Evolutionary conservation across 2,888 invertebrate species (phyloP).

Genomic region (Elegia similella): DNA sequence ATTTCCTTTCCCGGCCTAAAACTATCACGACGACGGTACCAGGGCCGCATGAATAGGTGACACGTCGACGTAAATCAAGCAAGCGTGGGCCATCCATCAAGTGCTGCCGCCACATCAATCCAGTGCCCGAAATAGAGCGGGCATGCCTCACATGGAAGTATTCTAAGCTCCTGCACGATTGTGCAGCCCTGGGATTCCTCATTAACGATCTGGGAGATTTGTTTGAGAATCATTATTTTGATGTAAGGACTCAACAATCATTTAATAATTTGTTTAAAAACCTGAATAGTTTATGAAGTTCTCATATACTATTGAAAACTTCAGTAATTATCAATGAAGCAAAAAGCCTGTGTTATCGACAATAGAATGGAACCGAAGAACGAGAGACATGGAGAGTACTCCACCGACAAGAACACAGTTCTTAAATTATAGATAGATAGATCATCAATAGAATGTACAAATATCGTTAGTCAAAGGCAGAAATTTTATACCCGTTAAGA

Average conservation of each 20-base stretch:
- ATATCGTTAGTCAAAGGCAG: too few relatives aligned
- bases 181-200: constrained; percentile 24
- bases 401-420: too few relatives aligned
- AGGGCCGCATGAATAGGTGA: constrained; percentile 64
- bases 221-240: neutral
- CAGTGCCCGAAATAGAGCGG: constrained; percentile 64
- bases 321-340: too few relatives aligned
- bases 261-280: too few relatives aligned
- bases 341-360: too few relatives aligned
- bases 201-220: constrained; percentile 10
- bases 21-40: constrained; percentile 37
- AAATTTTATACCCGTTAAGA: too few relatives aligned
- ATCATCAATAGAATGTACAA: too few relatives aligned
- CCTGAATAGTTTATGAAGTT: too few relatives aligned
- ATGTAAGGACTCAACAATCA: neutral
- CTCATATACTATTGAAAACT: too few relatives aligned
- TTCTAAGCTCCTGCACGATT: constrained; percentile 38
- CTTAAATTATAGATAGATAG: too few relatives aligned
- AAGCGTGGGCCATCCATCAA: constrained; percentile 68
- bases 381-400: too few relatives aligned
- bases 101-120: constrained; percentile 69
- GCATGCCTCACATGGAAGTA: constrained; percentile 47
- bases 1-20: constrained; percentile 25
- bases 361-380: too few relatives aligned
- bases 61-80: constrained; percentile 69